phyloP scores from a whole-genome alignment of 2,113 vertebrate species.

The Bothrops jararaca region DNA sequence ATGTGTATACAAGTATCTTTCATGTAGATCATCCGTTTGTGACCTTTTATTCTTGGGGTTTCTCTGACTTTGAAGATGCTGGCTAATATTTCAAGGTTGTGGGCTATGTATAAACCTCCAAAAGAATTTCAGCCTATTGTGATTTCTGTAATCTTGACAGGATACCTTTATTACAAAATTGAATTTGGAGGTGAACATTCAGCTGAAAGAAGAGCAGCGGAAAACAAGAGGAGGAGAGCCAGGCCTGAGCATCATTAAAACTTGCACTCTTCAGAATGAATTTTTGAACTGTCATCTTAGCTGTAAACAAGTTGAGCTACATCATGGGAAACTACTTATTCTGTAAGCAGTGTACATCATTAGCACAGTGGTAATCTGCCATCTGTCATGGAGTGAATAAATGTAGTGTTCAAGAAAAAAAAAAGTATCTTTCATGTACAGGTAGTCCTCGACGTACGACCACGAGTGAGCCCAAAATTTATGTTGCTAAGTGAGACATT shows the following conservation, averaged over 20 bases:
- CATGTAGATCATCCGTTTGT: too few relatives aligned
- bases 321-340: slow-evolving; percentile 24
- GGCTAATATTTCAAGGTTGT: too few relatives aligned
- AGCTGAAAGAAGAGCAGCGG: too few relatives aligned
- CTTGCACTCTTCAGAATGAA: slow-evolving; percentile 36
- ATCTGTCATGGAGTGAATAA: slow-evolving; percentile 48
- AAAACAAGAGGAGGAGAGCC: too few relatives aligned
- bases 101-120: too few relatives aligned
- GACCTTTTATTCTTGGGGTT: too few relatives aligned
- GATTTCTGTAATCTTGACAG: too few relatives aligned
- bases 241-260: slow-evolving; percentile 59
- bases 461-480: neutral
- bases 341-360: neutral
- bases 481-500: neutral
- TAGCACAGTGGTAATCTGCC: slow-evolving; percentile 32
- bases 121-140: too few relatives aligned
- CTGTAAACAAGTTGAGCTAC: slow-evolving; percentile 48
- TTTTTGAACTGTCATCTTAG: slow-evolving; percentile 12
- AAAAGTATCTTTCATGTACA: too few relatives aligned
- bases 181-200: too few relatives aligned
- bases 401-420: slow-evolving; percentile 42
- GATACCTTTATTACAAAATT: too few relatives aligned
- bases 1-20: neutral
- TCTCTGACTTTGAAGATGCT: too few relatives aligned
- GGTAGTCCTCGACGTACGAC: neutral